Evolutionary conservation across 2,113 vertebrate genomes (phyloP).

Genomic region (Carassius auratus): DNA sequence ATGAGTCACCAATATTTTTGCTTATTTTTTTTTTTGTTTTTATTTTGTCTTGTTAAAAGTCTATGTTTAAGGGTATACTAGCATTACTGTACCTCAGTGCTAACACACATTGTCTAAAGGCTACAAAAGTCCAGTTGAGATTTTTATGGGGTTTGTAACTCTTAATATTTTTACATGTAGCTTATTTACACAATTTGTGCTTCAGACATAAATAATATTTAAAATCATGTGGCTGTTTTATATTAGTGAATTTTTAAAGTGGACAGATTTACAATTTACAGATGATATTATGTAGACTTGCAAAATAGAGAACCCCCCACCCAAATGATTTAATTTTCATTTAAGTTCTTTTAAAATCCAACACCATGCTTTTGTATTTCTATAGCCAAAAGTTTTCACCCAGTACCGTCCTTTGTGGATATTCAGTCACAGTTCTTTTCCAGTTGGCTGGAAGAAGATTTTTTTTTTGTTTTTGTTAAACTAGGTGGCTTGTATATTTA

Average conservation of each 20-base stretch:
- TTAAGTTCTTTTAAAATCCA: no score
- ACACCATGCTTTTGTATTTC: no score
- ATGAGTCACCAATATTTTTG: background rate
- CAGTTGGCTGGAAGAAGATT: background rate
- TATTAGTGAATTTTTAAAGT: background rate
- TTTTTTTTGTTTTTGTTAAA: background rate
- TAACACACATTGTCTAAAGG: no score
- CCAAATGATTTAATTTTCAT: no score
- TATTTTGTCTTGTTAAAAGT: no score
- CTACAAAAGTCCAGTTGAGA: no score
- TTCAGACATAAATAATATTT: background rate
- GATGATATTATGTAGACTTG: background rate
- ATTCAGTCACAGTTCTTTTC: background rate
- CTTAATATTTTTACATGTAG: background rate
- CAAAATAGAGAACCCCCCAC: background rate
- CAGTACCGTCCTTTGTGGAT: background rate
- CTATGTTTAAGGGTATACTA: no score
- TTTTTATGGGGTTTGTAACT: no score
- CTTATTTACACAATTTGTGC: background rate
- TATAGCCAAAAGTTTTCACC: no score
- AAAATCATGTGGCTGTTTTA: background rate
- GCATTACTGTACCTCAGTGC: no score
- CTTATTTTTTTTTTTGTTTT: no score
- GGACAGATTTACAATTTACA: background rate
- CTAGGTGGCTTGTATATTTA: constrained; percentile 20